Percentiles rank a stretch among this genome's conserved stretches.
Evolutionary conservation across 2,888 invertebrate species (phyloP).

Genomic region (Cephus pulcher): DNA sequence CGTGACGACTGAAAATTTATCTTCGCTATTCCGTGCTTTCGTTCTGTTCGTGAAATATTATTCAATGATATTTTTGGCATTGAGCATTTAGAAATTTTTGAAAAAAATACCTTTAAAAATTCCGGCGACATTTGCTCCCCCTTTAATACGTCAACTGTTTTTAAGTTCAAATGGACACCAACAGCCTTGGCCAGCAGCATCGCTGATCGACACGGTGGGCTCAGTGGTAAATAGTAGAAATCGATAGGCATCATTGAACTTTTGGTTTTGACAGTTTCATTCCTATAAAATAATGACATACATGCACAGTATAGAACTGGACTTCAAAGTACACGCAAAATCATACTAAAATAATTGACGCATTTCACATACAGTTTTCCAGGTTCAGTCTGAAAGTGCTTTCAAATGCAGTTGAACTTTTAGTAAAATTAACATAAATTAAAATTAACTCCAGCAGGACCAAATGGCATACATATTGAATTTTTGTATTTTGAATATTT

Average conservation of each 20-base stretch:
- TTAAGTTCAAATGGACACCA: slow-evolving; percentile 75
- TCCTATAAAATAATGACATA: neutral
- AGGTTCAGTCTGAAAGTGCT: neutral
- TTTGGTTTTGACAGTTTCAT: slow-evolving; percentile 26
- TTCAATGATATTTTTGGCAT: neutral
- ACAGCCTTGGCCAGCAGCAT: slow-evolving; percentile 75
- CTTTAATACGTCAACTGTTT: slow-evolving; percentile 71
- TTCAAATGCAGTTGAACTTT: neutral
- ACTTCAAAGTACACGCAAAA: neutral
- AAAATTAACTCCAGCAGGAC: neutral
- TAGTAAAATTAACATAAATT: neutral
- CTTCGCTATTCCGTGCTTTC: neutral
- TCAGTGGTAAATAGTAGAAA: slow-evolving; percentile 75
- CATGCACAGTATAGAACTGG: neutral
- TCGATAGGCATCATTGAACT: slow-evolving; percentile 64
- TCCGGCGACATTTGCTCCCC: slow-evolving; percentile 77
- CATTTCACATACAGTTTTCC: neutral
- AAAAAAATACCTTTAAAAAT: slow-evolving; percentile 72
- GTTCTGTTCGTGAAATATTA: neutral
- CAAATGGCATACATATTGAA: neutral
- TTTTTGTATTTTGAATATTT: neutral
- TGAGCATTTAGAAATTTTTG: neutral
- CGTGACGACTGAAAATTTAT: neutral
- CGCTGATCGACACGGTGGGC: slow-evolving; percentile 75
- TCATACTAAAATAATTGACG: neutral